Evolutionary conservation across 2,113 vertebrate species (phyloP).

Genomic region (Scalopus aquaticus): DNA sequence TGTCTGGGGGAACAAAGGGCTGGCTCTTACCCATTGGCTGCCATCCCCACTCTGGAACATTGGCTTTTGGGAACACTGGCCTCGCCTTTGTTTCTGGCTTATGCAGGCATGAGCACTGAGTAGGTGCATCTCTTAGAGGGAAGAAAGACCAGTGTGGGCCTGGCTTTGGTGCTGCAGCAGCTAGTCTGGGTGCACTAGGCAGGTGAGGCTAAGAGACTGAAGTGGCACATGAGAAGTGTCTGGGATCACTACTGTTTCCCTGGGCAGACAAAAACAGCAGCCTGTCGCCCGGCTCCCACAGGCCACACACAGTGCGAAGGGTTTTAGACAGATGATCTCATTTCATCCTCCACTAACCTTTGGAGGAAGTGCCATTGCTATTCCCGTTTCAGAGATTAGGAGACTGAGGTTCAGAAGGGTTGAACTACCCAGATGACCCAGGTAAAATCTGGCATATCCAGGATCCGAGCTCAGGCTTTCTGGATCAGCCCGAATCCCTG

Average conservation of each 20-base stretch:
- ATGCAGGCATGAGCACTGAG: neutral
- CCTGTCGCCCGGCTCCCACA: neutral
- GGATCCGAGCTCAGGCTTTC: neutral
- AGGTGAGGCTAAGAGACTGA: neutral
- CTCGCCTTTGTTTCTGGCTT: neutral
- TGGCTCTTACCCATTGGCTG: neutral
- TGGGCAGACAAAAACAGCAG: rapidly evolving
- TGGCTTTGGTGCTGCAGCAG: neutral
- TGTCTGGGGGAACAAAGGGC: neutral
- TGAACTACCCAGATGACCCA: neutral
- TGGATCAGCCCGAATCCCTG: neutral
- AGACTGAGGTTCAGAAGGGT: neutral
- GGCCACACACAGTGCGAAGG: neutral
- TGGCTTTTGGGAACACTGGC: neutral
- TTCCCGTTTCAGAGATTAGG: neutral
- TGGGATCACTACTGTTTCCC: neutral
- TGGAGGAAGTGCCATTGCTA: neutral
- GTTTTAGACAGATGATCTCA: neutral
- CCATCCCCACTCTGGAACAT: neutral
- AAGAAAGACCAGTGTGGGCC: neutral
- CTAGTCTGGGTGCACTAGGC: neutral
- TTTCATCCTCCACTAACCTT: neutral
- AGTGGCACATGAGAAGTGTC: rapidly evolving
- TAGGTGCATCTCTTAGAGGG: no score
- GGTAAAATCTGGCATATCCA: neutral